phyloP scores from a whole-genome alignment of 2,888 invertebrate genomes.

The Diplazon laetatorius region DNA sequence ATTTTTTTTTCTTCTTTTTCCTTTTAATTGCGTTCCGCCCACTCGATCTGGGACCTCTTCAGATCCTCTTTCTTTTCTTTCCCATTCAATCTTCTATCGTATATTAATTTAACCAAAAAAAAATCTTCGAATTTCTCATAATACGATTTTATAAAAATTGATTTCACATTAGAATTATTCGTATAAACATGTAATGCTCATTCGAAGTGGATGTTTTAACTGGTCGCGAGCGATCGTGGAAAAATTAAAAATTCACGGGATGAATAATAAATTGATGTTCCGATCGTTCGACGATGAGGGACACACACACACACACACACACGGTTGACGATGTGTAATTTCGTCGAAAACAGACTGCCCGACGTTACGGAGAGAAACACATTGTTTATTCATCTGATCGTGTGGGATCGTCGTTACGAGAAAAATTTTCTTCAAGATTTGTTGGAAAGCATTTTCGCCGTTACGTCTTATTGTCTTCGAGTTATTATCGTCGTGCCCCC shows the following conservation, averaged over 20 bases:
- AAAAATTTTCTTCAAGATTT: conserved; percentile 79
- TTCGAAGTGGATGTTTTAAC: not conserved
- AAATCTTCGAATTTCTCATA: too few relatives aligned
- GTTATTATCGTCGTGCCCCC: conserved; percentile 84
- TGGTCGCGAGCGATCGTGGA: not conserved
- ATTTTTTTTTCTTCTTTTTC: too few relatives aligned
- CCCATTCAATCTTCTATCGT: too few relatives aligned
- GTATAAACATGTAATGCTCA: not conserved
- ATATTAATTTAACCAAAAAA: too few relatives aligned
- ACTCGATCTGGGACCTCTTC: too few relatives aligned
- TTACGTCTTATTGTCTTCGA: conserved; percentile 83
- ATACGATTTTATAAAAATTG: too few relatives aligned
- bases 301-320: too few relatives aligned
- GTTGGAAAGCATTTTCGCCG: conserved; percentile 83
- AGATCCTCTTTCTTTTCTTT: too few relatives aligned
- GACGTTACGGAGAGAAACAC: conserved; percentile 84
- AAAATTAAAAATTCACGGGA: not conserved
- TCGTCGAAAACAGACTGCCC: conserved; percentile 78
- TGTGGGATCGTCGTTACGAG: conserved; percentile 83
- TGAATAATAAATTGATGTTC: conserved; percentile 32
- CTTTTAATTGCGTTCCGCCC: too few relatives aligned
- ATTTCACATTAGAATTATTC: too few relatives aligned
- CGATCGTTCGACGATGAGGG: conserved; percentile 61
- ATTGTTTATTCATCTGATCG: conserved; percentile 85
- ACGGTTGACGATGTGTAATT: too few relatives aligned